Base-by-base conservation (phyloP, 2,113 vertebrate genomes). In the Antechinus flavipes region DNA sequence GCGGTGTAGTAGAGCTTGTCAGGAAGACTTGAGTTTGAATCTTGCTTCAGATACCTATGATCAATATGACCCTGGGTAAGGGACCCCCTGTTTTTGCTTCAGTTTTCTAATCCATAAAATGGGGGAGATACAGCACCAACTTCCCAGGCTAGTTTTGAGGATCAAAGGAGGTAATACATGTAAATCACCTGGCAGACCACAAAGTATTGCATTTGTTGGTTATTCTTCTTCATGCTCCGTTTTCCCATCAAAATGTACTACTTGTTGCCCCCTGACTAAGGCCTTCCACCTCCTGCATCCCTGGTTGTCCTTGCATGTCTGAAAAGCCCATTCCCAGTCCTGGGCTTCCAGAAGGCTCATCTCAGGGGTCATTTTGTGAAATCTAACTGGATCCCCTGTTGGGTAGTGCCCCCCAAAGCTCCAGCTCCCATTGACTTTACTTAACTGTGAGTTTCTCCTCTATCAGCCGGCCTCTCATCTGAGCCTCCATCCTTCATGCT, bases 61-160 rank as follows among this genome's bases (percentile, higher is more conserved):
- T 11, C 5, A 91, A 93, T 12, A 23, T 89, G 30, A 91, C 47
- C 9, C 19, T 46, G 24, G 0, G 19, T 2, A 93, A 95, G 53
- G 61, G 8, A 9, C 10, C 30, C 50, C 26, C 8, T 93, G 23
- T 10, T 46, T 47, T 76, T 55, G 46, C 49, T 76, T 94, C 16
- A 92, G 92, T 61, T 42, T 84, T 46, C 91, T 94, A 55, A 54
- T 68, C 2, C 49, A 0, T 61, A 76, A 89, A 54, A 42, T 50
- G n/a, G 54, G 54, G 7, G 5, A 26, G 46, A 91, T 53, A 68
- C 55, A 95, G 9, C 53, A 93, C 24, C 27, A 61, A 49, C 92
- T 91, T 92, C 93, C 54, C 53, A 68, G 52, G 10, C 16, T 42
- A 90, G 19, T 90, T 91, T n/a, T 94, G 90, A 91, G 84, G 30